These are phyloP conservation scores for Chloroceryle aenea DNA, from an alignment of 2,113 vertebrate species.

Conservation along the genomic window DNA sequence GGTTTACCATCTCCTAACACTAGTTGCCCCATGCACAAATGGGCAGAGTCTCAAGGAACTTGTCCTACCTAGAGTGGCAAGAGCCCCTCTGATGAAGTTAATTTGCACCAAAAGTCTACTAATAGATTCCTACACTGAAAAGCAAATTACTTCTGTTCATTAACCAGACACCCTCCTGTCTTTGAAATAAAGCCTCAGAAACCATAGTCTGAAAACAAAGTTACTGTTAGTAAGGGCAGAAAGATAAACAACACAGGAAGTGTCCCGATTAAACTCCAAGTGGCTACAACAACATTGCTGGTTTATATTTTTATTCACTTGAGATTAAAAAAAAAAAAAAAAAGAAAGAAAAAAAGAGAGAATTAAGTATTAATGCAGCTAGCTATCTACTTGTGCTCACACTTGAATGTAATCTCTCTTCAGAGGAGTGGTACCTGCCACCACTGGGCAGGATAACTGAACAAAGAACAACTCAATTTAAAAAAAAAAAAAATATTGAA, in stretches of 20 bases:
- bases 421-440: neutral
- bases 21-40: neutral
- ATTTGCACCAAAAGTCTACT: neutral
- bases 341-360: neutral
- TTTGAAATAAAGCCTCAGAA: neutral
- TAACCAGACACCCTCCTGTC: rapidly evolving
- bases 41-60: neutral
- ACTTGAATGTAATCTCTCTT: neutral
- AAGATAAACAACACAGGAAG: neutral
- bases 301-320: neutral
- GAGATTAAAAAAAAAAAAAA: neutral
- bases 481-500: neutral
- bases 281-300: neutral
- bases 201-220: neutral
- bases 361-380: neutral
- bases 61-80: neutral
- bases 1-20: neutral
- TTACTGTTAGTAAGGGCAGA: neutral
- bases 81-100: neutral
- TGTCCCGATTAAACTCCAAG: neutral
- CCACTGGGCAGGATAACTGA: neutral
- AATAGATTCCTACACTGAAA: neutral
- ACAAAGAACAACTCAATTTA: neutral
- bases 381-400: neutral
- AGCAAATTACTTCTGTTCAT: neutral